These are phyloP conservation scores for Pelusios castaneus DNA, from an alignment of 2,113 vertebrate genomes.

Conservation along the genomic window DNA sequence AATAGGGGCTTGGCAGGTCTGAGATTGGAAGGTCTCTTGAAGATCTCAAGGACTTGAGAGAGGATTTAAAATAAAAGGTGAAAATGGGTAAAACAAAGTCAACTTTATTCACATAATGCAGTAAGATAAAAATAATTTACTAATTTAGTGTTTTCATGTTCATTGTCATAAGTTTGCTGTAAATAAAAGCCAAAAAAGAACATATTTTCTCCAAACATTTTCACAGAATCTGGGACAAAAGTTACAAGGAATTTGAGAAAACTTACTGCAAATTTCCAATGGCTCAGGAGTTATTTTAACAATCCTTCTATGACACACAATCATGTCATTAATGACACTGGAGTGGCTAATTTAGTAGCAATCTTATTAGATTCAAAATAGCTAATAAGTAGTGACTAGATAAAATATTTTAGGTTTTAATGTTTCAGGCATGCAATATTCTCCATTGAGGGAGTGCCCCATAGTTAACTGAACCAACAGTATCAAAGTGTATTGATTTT, in stretches of 20 bases:
- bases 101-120: neutral
- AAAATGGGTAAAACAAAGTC: neutral
- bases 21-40: neutral
- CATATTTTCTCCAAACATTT: neutral
- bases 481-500: neutral
- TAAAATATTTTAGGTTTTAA: neutral
- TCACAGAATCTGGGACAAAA: slow-evolving; percentile 1
- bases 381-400: neutral
- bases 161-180: neutral
- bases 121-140: neutral
- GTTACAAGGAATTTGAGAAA: slow-evolving; percentile 11
- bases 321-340: slow-evolving; percentile 36
- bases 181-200: neutral
- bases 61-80: neutral
- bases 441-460: neutral
- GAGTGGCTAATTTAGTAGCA: slow-evolving; percentile 51
- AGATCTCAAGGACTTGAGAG: neutral
- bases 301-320: slow-evolving; percentile 38
- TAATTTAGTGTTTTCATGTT: neutral
- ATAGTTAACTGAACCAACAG: too few relatives aligned
- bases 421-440: neutral
- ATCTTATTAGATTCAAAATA: slow-evolving; percentile 19
- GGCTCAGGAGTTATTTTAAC: slow-evolving; percentile 35
- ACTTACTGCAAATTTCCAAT: slow-evolving; percentile 22
- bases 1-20: neutral